Conservation (phyloP, 2,797 vertebrate species). For the Myotis pilosus region DNA sequence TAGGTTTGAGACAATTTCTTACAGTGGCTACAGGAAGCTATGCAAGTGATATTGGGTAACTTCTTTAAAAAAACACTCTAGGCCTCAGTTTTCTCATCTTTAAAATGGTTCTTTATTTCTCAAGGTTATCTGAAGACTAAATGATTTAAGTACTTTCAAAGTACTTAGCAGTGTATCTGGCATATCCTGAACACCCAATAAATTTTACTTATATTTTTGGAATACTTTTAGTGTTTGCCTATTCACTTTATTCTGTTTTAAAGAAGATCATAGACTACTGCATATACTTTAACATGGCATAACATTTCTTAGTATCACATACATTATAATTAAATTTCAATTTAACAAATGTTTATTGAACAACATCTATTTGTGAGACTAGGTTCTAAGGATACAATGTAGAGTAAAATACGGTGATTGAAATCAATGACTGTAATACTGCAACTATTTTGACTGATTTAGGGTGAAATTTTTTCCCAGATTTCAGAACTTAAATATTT, state of each 20-base stretch:
- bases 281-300: neutral
- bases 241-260: neutral
- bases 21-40: neutral
- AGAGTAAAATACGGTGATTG: neutral
- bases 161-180: neutral
- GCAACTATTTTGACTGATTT: neutral
- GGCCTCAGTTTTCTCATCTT: neutral
- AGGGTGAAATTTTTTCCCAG: neutral
- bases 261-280: neutral
- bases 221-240: neutral
- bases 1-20: neutral
- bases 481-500: neutral
- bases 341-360: neutral
- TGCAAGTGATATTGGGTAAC: too few relatives aligned
- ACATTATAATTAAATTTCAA: neutral
- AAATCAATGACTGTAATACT: neutral
- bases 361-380: neutral
- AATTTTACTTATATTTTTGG: neutral
- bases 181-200: neutral
- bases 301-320: neutral
- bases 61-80: neutral
- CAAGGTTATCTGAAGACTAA: neutral
- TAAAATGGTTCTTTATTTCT: neutral
- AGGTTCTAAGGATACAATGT: neutral
- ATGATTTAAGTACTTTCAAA: neutral